These are phyloP conservation scores for Coenonympha arcania DNA, from an alignment of 2,888 invertebrate genomes.

Conservation along the genomic window DNA sequence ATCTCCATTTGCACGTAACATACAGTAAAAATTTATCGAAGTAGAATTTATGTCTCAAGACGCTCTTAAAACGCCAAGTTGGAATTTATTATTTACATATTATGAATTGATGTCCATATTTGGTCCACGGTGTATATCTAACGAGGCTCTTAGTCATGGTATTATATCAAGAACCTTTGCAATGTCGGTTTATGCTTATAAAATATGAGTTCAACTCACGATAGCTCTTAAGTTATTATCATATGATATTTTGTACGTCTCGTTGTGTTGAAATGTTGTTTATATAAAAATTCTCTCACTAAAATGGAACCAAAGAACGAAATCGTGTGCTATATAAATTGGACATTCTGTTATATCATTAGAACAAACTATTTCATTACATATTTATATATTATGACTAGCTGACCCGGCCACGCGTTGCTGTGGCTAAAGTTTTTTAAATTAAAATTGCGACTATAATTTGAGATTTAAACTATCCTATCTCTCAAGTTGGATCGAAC, in stretches of 20 bases:
- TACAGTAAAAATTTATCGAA: too few relatives aligned
- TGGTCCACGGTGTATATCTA: neutral
- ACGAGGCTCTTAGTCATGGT: neutral
- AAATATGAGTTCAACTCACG: constrained; percentile 1
- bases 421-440: too few relatives aligned
- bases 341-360: constrained; percentile 17
- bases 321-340: constrained; percentile 36
- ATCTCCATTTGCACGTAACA: too few relatives aligned
- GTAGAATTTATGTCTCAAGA: too few relatives aligned
- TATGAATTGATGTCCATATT: neutral
- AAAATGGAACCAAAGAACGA: constrained; percentile 54
- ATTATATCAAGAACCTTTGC: neutral
- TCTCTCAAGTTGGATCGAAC: too few relatives aligned
- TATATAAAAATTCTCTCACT: constrained; percentile 34
- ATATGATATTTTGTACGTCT: constrained; percentile 7
- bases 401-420: too few relatives aligned
- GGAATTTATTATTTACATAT: too few relatives aligned
- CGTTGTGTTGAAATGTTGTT: constrained; percentile 11
- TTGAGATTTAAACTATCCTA: too few relatives aligned
- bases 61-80: too few relatives aligned
- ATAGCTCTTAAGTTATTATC: constrained; percentile 6
- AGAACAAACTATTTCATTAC: constrained; percentile 19
- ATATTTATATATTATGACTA: too few relatives aligned
- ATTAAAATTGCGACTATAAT: too few relatives aligned
- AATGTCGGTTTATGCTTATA: neutral